phyloP scores from a whole-genome alignment of 2,888 invertebrate genomes.

The Acanthosepion pharaonis region DNA sequence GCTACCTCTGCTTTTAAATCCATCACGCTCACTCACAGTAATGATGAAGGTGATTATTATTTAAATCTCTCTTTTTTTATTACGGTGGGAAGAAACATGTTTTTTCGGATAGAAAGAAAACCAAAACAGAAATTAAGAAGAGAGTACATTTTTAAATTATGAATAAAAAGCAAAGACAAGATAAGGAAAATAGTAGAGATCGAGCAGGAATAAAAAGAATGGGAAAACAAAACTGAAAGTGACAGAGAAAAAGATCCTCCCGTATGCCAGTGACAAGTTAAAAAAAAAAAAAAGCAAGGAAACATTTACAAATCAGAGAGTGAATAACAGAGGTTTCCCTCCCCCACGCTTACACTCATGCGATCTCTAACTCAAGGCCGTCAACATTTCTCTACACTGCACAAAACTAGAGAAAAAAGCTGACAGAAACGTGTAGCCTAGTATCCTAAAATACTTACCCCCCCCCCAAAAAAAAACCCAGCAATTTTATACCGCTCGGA shows the following conservation, averaged over 20 bases:
- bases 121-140: background rate
- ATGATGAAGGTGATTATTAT: conserved; percentile 2
- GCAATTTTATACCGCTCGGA: background rate
- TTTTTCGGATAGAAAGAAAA: background rate
- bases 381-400: background rate
- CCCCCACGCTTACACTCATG: background rate
- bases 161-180: background rate
- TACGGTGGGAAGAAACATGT: background rate
- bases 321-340: background rate
- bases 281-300: background rate
- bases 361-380: background rate
- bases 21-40: background rate
- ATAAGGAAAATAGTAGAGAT: background rate
- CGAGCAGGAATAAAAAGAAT: background rate
- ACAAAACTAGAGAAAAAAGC: background rate
- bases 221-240: background rate
- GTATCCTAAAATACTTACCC: background rate
- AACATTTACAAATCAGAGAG: background rate
- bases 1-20: background rate
- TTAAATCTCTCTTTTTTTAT: background rate
- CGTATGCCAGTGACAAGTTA: background rate
- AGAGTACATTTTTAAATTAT: background rate
- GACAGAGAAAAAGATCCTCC: background rate
- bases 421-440: background rate
- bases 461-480: background rate